Evolutionary conservation across 2,797 vertebrate species (phyloP).

Genomic region (Enteromius viviparus): DNA sequence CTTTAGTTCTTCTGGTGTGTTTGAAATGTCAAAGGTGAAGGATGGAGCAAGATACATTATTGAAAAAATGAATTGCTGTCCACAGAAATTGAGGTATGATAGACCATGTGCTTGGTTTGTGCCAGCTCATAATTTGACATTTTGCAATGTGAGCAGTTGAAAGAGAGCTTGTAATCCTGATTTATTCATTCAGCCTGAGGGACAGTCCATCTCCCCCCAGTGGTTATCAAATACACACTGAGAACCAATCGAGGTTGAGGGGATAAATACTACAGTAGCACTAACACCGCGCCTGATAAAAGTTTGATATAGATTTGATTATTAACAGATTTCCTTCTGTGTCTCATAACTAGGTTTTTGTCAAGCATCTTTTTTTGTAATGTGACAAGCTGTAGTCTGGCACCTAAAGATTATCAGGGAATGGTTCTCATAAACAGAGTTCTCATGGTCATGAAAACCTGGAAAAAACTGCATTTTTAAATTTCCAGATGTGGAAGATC

Average conservation of each 20-base stretch:
- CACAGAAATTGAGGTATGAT: slow-evolving; percentile 2
- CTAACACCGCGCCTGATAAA: neutral
- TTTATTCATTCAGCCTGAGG: slow-evolving; percentile 10
- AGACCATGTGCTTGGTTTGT: neutral
- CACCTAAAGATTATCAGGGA: slow-evolving; percentile 26
- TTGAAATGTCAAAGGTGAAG: neutral
- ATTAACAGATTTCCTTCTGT: neutral
- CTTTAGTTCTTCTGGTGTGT: neutral
- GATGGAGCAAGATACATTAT: neutral
- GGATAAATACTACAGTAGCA: neutral
- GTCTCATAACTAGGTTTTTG: neutral
- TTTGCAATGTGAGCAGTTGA: slow-evolving; percentile 1
- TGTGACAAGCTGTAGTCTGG: slow-evolving; percentile 20
- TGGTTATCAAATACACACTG: neutral
- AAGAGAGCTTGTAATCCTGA: neutral
- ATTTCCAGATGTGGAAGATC: slow-evolving; percentile 1
- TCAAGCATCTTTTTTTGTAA: slow-evolving; percentile 15
- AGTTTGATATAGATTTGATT: slow-evolving; percentile 29
- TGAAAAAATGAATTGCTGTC: neutral
- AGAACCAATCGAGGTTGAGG: neutral
- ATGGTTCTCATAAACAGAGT: slow-evolving; percentile 33
- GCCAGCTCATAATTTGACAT: neutral
- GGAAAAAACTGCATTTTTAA: neutral
- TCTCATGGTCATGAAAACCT: slow-evolving; percentile 23
- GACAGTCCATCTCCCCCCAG: neutral